Evolutionary conservation across 2,797 vertebrate species (phyloP), one percentile per base, ranked within the genome.

Genomic region (Gymnothorax javanicus): DNA sequence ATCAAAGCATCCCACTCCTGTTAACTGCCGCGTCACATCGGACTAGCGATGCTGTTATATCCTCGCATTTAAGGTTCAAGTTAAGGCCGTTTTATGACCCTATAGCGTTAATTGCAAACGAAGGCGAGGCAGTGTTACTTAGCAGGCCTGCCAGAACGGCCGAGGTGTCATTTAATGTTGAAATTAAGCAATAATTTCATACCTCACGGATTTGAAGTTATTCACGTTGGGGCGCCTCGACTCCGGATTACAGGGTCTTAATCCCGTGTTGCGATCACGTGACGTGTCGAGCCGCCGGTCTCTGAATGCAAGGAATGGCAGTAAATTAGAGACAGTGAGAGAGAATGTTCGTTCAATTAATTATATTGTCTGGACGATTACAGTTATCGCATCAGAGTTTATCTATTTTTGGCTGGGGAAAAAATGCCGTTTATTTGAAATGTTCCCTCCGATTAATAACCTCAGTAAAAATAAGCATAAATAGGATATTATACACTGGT

Each of bases 61-160:
- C 92, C 94, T 95, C 95, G 95, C 95, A 95, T 93, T 91, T 91
- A 91, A 94, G 91, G 96, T 95, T 96, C 96, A 96, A 95, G 95
- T 95, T 93, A 94, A 95, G 95, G 95, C 91, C 95, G 89, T 85
- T 94, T 90, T 95, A 93, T 94, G 93, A 95, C 95, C 92, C 95
- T 90, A 90, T 93, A 92, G 87, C 93, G 95, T 95, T 96, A 94
- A 96, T 95, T 95, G 94, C 95, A 95, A 94, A 95, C 95, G 90
- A 92, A 87, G 93, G 92, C 89, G 87, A 82, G 85, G 89, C 83
- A 92, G 91, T 94, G 93, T 94, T 94, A 95, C 94, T 95, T 94
- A 94, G 90, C 94, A 94, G 93, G 94, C 93, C 93, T 95, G 94
- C 92, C 94, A 94, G 93, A 91, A 92, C 94, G 93, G 92, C 93